Base-by-base conservation (phyloP, 2,888 invertebrate genomes). In the Drosophila ustulata region DNA sequence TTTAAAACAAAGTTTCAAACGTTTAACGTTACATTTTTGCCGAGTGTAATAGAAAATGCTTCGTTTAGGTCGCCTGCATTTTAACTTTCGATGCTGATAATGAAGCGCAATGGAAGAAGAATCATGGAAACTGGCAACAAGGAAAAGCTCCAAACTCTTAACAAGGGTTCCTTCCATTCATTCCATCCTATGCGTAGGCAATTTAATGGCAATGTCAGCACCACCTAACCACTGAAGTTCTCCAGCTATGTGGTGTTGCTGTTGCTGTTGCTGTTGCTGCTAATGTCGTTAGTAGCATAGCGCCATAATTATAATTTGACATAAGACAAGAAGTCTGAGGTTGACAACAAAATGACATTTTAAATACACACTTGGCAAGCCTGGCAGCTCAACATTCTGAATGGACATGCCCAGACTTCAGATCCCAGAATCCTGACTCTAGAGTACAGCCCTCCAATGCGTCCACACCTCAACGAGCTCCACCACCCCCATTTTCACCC, bases 261-360 rank as follows among this genome's bases (percentile, higher is more conserved):
- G 37, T 52, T 67, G 62, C 45, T 58, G 52, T 37, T 39, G 67
- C 64, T 61, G 66, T 25, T 51, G 55, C 69, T 66, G 80, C 66
- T 84, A 82, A 89, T 87, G 82, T 81, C 83, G 88, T 87, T 80
- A 80, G 76, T 83, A 80, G 83, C 74, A 81, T 82, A 77, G 79
- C 79, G 80, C 80, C 83, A 80, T 87, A 85, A 82, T 87, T 82
- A 89, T 89, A 89, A 89, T 89, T 89, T 89, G 90, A 90, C 89
- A 82, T 80, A 84, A 90, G 83, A 90, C 89, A 89, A 88, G 89
- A 90, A 90, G 89, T 89, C 89, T 90, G 89, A 89, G 89, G 88
- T 88, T 89, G 89, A 89, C 89, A 89, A 88, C 88, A 89, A 86
- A 89, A 89, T 90, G 90, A 88, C 89, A 89, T 83, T 89, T 83